Conservation (phyloP, 2,797 vertebrate genomes). For the Okamejei kenojei region DNA sequence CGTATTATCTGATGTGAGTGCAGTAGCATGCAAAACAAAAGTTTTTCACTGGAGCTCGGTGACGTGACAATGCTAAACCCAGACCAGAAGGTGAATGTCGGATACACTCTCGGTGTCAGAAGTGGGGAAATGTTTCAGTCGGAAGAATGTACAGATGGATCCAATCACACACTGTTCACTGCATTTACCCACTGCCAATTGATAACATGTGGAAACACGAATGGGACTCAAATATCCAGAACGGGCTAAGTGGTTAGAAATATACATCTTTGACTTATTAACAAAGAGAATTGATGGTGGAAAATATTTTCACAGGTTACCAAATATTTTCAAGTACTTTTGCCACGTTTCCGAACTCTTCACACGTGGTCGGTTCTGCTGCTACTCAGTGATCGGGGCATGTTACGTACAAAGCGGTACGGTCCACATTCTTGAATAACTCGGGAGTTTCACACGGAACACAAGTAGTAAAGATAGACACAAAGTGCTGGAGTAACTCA, state of each 20-base stretch:
- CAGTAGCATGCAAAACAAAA: no score
- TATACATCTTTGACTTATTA: slow-evolving; percentile 10
- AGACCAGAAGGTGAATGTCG: no score
- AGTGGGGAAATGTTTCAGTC: neutral
- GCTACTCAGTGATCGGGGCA: neutral
- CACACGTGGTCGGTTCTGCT: neutral
- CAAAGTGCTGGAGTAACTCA: no score
- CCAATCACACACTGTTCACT: neutral
- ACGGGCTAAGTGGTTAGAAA: neutral
- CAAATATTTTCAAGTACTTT: neutral
- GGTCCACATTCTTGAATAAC: neutral
- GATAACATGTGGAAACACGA: neutral
- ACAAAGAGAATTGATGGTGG: neutral
- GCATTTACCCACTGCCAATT: neutral
- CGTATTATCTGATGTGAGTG: no score
- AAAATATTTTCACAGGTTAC: neutral
- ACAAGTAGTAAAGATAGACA: no score
- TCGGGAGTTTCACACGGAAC: neutral
- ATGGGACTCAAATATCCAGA: neutral
- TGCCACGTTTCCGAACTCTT: neutral
- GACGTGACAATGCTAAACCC: no score
- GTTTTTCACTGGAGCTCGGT: no score
- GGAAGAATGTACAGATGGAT: neutral
- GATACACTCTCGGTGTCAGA: neutral
- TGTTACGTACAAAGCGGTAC: neutral